Evolutionary conservation across 2,113 vertebrate genomes (phyloP).

Genomic region (Phaethornis superciliosus): DNA sequence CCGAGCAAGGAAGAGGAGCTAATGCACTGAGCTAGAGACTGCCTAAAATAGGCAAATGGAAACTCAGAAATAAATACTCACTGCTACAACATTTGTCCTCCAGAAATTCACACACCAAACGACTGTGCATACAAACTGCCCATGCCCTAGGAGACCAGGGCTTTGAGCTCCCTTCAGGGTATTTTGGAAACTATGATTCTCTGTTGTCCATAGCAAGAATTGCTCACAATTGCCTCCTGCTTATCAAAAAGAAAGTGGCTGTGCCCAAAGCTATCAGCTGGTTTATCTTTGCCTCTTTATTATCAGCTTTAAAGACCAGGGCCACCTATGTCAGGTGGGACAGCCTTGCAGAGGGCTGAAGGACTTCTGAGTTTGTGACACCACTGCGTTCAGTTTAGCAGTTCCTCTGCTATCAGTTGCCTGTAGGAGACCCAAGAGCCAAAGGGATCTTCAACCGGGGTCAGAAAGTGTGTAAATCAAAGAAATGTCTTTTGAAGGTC

Average conservation of each 20-base stretch:
- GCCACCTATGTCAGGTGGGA: neutral
- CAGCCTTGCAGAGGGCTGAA: neutral
- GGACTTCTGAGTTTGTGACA: neutral
- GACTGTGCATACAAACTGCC: neutral
- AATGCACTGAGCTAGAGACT: neutral
- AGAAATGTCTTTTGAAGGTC: neutral
- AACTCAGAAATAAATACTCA: neutral
- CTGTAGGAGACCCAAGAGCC: neutral
- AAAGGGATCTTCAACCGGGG: neutral
- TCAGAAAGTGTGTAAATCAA: neutral
- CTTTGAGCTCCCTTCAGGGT: neutral
- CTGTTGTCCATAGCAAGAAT: neutral
- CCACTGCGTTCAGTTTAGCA: neutral
- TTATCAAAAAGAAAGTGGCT: no score
- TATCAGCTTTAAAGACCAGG: neutral
- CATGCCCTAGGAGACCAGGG: neutral
- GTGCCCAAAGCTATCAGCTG: no score
- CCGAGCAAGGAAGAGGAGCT: accelerated
- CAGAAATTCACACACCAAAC: neutral
- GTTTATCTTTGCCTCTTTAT: neutral
- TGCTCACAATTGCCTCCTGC: neutral
- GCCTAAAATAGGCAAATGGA: neutral
- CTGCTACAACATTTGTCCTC: neutral
- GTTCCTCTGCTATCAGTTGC: neutral
- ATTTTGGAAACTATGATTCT: neutral